These are phyloP conservation scores for Nanorana parkeri DNA, from an alignment of 2,113 vertebrate species.

Conservation along the genomic window DNA sequence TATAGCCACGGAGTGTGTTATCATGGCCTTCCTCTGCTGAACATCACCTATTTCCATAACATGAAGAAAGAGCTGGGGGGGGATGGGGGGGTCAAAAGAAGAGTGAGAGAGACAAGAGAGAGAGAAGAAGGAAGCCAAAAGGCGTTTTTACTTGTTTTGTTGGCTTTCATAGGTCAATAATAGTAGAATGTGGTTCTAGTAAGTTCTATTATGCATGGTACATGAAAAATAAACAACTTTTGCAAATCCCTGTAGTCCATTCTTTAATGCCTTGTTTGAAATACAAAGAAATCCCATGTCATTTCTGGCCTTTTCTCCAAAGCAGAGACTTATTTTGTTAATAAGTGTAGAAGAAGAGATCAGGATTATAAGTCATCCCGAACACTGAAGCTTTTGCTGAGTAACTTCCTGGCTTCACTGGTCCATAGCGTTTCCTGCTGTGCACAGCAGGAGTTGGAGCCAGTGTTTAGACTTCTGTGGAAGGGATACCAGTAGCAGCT, in stretches of 20 bases:
- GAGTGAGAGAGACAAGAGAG: too few species aligned
- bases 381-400: slow-evolving; percentile 25
- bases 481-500: slow-evolving; percentile 13
- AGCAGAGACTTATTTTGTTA: slow-evolving; percentile 33
- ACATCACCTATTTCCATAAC: too few species aligned
- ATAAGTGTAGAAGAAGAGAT: slow-evolving; percentile 31
- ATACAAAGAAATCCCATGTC: slow-evolving; percentile 3
- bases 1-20: too few species aligned
- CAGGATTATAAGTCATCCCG: slow-evolving; percentile 27
- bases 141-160: too few species aligned
- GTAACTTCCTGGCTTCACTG: slow-evolving; percentile 52
- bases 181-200: too few species aligned
- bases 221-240: not conserved
- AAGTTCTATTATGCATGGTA: not conserved
- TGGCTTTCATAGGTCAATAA: too few species aligned
- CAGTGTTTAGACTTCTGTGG: slow-evolving; percentile 27
- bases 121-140: too few species aligned
- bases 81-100: too few species aligned
- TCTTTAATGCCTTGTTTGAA: slow-evolving; percentile 2
- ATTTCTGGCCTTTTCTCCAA: slow-evolving; percentile 10
- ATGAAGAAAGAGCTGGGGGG: too few species aligned
- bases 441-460: slow-evolving; percentile 42
- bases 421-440: slow-evolving; percentile 43
- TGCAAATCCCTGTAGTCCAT: not conserved
- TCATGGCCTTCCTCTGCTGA: too few species aligned